Evolutionary conservation across 2,113 vertebrate species (phyloP).

Genomic region (Probosciger aterrimus): DNA sequence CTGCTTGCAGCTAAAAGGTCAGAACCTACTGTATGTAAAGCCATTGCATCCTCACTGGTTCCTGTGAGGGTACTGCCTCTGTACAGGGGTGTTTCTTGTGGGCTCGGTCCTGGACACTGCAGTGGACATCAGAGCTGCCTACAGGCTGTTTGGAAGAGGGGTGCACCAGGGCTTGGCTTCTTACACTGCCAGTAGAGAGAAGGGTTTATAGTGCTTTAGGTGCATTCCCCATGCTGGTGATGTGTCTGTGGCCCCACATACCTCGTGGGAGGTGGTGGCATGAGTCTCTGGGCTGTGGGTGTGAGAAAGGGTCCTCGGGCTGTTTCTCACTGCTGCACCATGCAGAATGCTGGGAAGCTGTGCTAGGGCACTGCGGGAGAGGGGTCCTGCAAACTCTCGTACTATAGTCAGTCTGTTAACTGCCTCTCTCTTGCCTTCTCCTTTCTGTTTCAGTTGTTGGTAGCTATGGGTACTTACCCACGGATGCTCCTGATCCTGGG

Average conservation of each 20-base stretch:
- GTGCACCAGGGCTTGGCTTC: neutral
- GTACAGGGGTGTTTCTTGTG: neutral
- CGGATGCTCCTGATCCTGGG: conserved; percentile 71
- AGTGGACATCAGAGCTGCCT: neutral
- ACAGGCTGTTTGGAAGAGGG: neutral
- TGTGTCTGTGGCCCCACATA: rapidly evolving
- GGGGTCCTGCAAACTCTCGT: neutral
- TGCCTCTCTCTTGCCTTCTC: neutral
- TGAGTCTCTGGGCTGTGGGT: rapidly evolving
- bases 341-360: neutral
- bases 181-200: neutral
- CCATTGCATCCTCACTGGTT: rapidly evolving
- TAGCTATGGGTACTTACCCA: conserved; percentile 77
- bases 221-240: rapidly evolving
- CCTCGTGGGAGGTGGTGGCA: neutral
- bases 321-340: rapidly evolving
- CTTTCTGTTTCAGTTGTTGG: conserved; percentile 69
- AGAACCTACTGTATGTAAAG: neutral
- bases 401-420: neutral
- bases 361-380: neutral
- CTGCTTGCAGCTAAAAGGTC: neutral
- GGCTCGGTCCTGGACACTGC: neutral
- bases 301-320: rapidly evolving
- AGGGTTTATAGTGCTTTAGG: neutral
- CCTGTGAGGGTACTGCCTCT: neutral